A percentile compares a stretch with the other conserved stretches of the same genome.
These are phyloP conservation scores for Phyllopteryx taeniolatus DNA, from an alignment of 2,113 vertebrate species.

Conservation along the genomic window DNA sequence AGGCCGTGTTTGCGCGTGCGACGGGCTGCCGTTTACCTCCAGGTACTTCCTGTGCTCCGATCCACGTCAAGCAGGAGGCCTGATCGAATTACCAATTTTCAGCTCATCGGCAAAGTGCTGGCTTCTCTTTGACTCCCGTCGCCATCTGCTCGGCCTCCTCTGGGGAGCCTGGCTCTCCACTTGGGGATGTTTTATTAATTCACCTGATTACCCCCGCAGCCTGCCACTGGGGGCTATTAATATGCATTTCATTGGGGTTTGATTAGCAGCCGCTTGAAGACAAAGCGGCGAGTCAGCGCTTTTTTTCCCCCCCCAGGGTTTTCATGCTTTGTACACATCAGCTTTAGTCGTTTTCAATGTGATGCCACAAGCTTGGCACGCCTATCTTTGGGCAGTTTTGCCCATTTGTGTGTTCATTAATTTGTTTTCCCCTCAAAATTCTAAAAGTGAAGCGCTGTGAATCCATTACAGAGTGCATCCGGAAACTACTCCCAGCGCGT, in stretches of 20 bases:
- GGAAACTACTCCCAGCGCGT: no score
- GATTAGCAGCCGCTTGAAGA: slow-evolving; percentile 42
- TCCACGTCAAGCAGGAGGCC: slow-evolving; percentile 61
- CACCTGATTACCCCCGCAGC: slow-evolving; percentile 70
- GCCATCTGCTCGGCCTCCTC: slow-evolving; percentile 69
- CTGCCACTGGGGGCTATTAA: slow-evolving; percentile 62
- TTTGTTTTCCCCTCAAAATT: not conserved
- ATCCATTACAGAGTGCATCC: no score
- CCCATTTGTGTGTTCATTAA: no score
- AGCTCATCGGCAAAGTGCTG: slow-evolving; percentile 68
- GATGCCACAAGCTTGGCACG: no score
- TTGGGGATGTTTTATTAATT: slow-evolving; percentile 73
- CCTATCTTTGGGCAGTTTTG: no score
- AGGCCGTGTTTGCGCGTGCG: no score
- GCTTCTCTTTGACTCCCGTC: slow-evolving; percentile 49
- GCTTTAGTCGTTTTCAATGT: not conserved
- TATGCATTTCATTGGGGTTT: slow-evolving; percentile 76
- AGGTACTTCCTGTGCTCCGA: slow-evolving; percentile 33
- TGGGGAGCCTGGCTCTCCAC: slow-evolving; percentile 43
- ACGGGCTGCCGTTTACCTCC: not conserved
- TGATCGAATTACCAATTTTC: slow-evolving; percentile 74
- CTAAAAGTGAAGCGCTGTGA: not conserved
- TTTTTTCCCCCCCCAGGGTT: slow-evolving; percentile 32
- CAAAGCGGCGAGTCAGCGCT: slow-evolving; percentile 22
- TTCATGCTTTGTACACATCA: slow-evolving; percentile 18